These are phyloP conservation scores for Odocoileus hemionus DNA, from an alignment of 2,113 vertebrate genomes.

Conservation along the genomic window DNA sequence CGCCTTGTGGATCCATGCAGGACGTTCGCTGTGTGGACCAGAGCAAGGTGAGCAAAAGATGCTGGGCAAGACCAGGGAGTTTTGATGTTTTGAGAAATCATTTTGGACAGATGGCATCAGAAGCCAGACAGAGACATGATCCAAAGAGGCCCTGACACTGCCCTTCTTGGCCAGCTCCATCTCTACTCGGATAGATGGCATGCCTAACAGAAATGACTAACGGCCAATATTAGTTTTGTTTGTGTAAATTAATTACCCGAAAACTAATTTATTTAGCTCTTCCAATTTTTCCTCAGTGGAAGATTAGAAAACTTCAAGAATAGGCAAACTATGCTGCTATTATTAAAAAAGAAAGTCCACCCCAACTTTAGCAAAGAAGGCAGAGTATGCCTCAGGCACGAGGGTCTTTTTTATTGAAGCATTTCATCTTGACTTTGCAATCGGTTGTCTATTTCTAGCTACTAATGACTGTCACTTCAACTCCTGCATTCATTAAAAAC, in stretches of 20 bases:
- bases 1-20: fast-evolving
- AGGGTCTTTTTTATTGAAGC: conserved; percentile 49
- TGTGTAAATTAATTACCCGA: conserved; percentile 12
- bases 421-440: conserved; percentile 59
- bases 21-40: neutral
- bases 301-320: conserved; percentile 9
- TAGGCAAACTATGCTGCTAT: neutral
- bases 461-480: conserved; percentile 31
- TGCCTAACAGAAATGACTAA: neutral
- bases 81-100: neutral
- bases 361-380: neutral
- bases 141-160: neutral
- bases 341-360: neutral
- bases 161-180: neutral
- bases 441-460: conserved; percentile 27
- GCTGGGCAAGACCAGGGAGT: neutral
- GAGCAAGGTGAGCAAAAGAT: neutral
- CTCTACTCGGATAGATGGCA: neutral
- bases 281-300: neutral
- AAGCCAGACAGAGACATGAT: neutral
- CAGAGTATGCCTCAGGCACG: neutral
- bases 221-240: neutral
- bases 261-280: conserved; percentile 19
- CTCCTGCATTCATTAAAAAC: conserved; percentile 36
- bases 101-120: neutral